Percentiles rank a stretch among this genome's conserved stretches.
Evolutionary conservation across 2,113 vertebrate species (phyloP).

Genomic region (Monopterus albus): DNA sequence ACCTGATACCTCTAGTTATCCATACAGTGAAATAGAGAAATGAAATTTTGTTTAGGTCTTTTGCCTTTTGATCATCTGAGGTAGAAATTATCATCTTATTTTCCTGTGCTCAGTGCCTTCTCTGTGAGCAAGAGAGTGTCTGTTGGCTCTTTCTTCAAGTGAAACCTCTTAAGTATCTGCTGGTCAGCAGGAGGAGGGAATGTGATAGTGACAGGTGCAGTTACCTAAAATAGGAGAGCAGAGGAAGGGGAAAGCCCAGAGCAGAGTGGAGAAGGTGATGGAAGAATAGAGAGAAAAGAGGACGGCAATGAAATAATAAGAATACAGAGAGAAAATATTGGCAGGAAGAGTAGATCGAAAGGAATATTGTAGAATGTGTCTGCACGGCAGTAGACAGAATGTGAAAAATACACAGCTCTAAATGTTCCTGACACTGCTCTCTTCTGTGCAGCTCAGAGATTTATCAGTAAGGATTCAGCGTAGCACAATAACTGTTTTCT

Average conservation of each 20-base stretch:
- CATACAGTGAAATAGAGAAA: too few relatives aligned
- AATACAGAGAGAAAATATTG: background rate
- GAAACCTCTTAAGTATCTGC: constrained; percentile 78
- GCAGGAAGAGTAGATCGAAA: background rate
- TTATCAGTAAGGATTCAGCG: background rate
- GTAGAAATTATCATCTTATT: background rate
- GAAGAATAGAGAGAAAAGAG: constrained; percentile 16
- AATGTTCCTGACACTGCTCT: background rate
- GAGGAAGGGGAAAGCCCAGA: constrained; percentile 52
- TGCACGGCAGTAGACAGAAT: background rate
- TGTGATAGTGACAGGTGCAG: constrained; percentile 85
- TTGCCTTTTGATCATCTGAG: background rate
- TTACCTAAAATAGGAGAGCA: constrained; percentile 78
- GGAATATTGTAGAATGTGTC: background rate
- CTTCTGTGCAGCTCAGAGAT: background rate
- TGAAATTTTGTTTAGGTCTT: too few relatives aligned
- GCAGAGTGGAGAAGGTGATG: constrained; percentile 15
- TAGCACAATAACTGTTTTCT: background rate
- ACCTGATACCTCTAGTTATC: too few relatives aligned
- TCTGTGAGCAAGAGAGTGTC: constrained; percentile 15
- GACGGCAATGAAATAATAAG: constrained; percentile 7
- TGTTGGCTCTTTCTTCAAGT: constrained; percentile 52
- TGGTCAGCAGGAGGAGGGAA: constrained; percentile 83
- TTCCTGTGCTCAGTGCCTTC: background rate
- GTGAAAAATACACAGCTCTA: background rate